phyloP scores from a whole-genome alignment of 2,888 invertebrate species.

The Rhaphigaster nebulosa region DNA sequence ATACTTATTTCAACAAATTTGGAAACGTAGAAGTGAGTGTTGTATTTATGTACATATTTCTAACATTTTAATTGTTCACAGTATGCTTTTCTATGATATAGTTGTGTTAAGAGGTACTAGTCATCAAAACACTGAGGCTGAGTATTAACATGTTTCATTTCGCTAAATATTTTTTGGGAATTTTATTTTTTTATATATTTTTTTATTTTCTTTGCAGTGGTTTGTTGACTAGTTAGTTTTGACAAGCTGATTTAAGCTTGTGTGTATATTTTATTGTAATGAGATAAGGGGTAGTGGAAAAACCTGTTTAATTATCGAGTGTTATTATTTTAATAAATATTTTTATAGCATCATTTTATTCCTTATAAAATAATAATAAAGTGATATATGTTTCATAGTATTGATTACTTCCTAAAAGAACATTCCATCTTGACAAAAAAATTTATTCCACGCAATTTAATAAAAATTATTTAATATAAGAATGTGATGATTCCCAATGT shows the following conservation, averaged over 20 bases:
- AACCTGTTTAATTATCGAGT: slow-evolving; percentile 44
- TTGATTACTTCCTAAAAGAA: not conserved
- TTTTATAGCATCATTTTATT: slow-evolving; percentile 49
- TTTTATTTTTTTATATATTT: slow-evolving; percentile 37
- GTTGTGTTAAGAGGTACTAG: not conserved
- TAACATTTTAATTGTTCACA: slow-evolving; percentile 17
- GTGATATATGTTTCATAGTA: slow-evolving; percentile 43
- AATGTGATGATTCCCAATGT: too few species aligned
- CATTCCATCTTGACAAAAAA: not conserved
- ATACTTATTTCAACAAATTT: slow-evolving; percentile 8
- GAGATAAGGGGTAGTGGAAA: slow-evolving; percentile 12
- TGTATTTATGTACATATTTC: slow-evolving; percentile 34
- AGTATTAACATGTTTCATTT: not conserved
- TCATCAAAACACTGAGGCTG: slow-evolving; percentile 15
- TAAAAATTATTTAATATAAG: not conserved
- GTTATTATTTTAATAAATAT: slow-evolving; percentile 58
- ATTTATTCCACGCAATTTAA: too few species aligned
- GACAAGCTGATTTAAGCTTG: slow-evolving; percentile 38
- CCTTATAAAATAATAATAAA: slow-evolving; percentile 26
- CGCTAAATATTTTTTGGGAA: not conserved
- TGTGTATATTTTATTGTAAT: slow-evolving; percentile 36
- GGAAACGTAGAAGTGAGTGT: not conserved
- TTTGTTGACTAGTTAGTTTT: slow-evolving; percentile 13
- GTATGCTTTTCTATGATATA: not conserved
- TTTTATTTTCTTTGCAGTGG: slow-evolving; percentile 19